These are phyloP conservation scores for Rhagonycha lutea DNA, from an alignment of 2,888 invertebrate species.

Conservation along the genomic window DNA sequence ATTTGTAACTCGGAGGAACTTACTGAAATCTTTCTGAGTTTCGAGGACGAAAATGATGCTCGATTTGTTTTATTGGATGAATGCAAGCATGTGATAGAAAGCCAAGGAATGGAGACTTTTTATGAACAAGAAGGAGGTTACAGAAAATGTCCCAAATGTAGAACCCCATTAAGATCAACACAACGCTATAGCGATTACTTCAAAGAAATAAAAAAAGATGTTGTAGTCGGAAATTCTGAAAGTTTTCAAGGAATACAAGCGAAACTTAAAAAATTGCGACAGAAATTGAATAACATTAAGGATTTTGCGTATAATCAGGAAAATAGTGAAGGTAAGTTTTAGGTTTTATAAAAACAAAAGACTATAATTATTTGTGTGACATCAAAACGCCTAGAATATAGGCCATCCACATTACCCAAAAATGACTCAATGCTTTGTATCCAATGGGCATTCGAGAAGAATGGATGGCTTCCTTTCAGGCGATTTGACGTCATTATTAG, in stretches of 20 bases:
- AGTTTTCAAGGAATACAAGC: background rate
- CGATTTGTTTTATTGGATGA: slow-evolving; percentile 61
- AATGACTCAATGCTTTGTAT: too few species aligned
- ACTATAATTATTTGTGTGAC: too few species aligned
- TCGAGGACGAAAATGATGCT: slow-evolving; percentile 58
- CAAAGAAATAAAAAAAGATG: slow-evolving; percentile 50
- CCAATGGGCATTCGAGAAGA: too few species aligned
- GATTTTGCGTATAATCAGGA: too few species aligned
- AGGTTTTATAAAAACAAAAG: too few species aligned
- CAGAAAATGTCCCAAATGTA: background rate
- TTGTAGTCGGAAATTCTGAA: slow-evolving; percentile 57
- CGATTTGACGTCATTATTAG: too few species aligned
- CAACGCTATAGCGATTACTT: slow-evolving; percentile 59
- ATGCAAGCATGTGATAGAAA: slow-evolving; percentile 59
- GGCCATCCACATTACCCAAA: too few species aligned
- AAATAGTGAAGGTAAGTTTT: background rate
- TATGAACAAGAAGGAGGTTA: background rate
- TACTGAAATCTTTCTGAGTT: slow-evolving; percentile 54
- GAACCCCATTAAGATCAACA: background rate
- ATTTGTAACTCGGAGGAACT: slow-evolving; percentile 60
- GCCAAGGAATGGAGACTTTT: slow-evolving; percentile 53
- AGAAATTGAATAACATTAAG: background rate
- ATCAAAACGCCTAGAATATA: too few species aligned
- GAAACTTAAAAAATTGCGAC: background rate
- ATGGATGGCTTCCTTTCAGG: too few species aligned